These are phyloP conservation scores for Tanypteryx hageni DNA, from an alignment of 2,888 invertebrate species.

Conservation along the genomic window DNA sequence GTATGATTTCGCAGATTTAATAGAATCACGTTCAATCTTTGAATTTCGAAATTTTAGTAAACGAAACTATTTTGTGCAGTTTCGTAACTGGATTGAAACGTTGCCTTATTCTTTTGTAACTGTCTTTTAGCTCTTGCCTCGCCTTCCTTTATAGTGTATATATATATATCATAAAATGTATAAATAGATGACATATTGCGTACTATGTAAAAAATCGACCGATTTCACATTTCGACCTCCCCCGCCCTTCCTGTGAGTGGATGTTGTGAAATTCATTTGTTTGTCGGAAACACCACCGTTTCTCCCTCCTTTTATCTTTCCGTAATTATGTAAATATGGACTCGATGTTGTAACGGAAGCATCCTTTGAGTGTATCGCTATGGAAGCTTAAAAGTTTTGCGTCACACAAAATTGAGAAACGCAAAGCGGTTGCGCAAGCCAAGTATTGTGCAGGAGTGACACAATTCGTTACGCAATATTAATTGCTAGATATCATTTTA, in stretches of 20 bases:
- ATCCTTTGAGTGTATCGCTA: not conserved
- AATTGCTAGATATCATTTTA: constrained; percentile 32
- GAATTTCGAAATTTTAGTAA: too few species aligned
- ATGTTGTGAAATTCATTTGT: not conserved
- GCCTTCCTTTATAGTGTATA: too few species aligned
- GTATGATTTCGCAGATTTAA: too few species aligned
- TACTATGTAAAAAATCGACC: too few species aligned
- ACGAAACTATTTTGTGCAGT: too few species aligned
- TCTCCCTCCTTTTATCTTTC: constrained; percentile 18
- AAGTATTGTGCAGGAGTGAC: not conserved
- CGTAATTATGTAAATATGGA: constrained; percentile 21
- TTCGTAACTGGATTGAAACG: too few species aligned
- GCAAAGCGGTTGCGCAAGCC: not conserved
- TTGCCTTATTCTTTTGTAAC: too few species aligned
- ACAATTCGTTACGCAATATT: constrained; percentile 23
- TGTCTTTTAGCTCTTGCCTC: too few species aligned
- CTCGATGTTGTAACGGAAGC: not conserved
- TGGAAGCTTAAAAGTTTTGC: constrained; percentile 29
- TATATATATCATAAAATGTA: too few species aligned
- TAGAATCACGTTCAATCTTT: too few species aligned
- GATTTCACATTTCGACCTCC: not conserved
- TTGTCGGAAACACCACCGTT: constrained; percentile 8
- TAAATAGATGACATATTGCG: too few species aligned
- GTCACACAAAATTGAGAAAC: constrained; percentile 31
- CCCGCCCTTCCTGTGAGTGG: not conserved